These are phyloP conservation scores for Leguminivora glycinivorella DNA, from an alignment of 1,140 invertebrate genomes.

Conservation along the genomic window DNA sequence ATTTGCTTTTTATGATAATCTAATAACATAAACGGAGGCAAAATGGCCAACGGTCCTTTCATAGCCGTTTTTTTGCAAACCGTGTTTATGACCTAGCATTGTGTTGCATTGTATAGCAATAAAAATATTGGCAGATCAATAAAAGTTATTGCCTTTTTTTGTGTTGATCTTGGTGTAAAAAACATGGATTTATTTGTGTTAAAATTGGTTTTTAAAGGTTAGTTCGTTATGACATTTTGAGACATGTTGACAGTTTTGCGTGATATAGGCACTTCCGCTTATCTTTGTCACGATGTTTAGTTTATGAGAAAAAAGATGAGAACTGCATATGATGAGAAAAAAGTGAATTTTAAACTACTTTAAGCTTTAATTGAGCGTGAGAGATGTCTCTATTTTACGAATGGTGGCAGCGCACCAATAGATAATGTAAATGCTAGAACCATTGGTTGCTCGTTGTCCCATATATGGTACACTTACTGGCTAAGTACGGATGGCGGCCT, in stretches of 20 bases:
- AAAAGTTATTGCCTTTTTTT: conserved; percentile 26
- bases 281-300: background rate
- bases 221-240: background rate
- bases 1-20: background rate
- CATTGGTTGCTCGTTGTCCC: background rate
- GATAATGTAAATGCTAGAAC: too few relatives aligned
- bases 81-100: background rate
- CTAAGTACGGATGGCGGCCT: too few relatives aligned
- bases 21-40: conserved; percentile 1
- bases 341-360: too few relatives aligned
- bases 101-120: background rate
- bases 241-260: background rate
- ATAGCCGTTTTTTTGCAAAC: conserved; percentile 12
- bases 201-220: background rate
- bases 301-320: background rate
- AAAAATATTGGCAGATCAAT: conserved; percentile 13
- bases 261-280: background rate
- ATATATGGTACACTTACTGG: background rate
- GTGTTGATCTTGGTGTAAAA: conserved; percentile 28
- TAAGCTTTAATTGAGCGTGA: too few relatives aligned
- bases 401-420: too few relatives aligned
- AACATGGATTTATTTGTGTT: conserved; percentile 29
- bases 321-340: too few relatives aligned
- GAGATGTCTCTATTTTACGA: too few relatives aligned
- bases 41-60: conserved; percentile 19